Evolutionary conservation across 2,113 vertebrate genomes (phyloP), one percentile per base, ranked within the genome.

Genomic region (Camelus bactrianus): DNA sequence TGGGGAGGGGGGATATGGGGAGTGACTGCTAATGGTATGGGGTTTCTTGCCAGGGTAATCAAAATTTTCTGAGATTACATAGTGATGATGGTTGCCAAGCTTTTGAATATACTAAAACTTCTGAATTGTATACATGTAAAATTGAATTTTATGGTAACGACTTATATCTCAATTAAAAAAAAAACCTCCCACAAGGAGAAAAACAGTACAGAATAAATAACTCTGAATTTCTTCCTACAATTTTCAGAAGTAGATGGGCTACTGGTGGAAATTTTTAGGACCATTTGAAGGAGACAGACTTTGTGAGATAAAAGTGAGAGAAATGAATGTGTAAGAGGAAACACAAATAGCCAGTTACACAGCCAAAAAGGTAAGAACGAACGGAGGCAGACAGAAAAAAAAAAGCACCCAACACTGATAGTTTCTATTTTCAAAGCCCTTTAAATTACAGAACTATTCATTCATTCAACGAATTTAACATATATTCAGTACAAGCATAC

Each of bases 241-340:
- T 79, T 67, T 70, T 96, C 79, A 96, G 72, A 94, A 94, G 60
- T n/a, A 86, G 56, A 93, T 77, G 56, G 64, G 22, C n/a, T 93
- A 81, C 92, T 95, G 42, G 38, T 84, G 10, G 52, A 69, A 84
- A 91, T 54, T 84, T 91, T 94, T 82, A 93, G 82, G n/a, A 85
- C 42, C 32, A 85, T 62, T n/a, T 93, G 16, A 95, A 93, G 77
- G 48, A 91, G 24, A 90, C 3, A 72, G 72, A 96, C 65, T 77
- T 94, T 42, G 62, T 93, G 79, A 28, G 16, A 73, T 70, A 91
- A 95, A 96, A 93, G 24, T 88, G 60, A 95, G 69, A 97, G 24
- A 94, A 96, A 82, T 64, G 20, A 90, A 69, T 64, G 2, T 60
- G 56, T 1, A 85, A 96, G 62, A 85, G 91, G 32, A 11, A 93